Evolutionary conservation across 2,888 invertebrate genomes (phyloP).

Genomic region (Zhengitettix transpicula): DNA sequence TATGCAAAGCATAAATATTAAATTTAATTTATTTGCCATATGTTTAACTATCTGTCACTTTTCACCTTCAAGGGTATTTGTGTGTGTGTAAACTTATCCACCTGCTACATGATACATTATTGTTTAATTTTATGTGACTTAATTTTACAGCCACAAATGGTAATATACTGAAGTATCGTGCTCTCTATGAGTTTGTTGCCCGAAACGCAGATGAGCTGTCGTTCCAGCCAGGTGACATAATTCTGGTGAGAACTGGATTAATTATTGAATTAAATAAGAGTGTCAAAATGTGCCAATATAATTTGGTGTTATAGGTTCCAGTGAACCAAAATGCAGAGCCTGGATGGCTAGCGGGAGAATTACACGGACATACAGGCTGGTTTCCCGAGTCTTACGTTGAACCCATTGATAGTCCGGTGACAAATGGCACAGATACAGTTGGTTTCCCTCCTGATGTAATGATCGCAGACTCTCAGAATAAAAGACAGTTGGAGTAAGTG

Average conservation of each 20-base stretch:
- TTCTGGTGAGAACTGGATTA: constrained; percentile 36
- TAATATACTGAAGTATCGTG: constrained; percentile 50
- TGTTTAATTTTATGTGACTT: background rate
- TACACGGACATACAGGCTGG: constrained; percentile 84
- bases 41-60: background rate
- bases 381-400: constrained; percentile 94
- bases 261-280: constrained; percentile 1
- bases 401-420: constrained; percentile 37
- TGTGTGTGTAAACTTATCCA: background rate
- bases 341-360: constrained; percentile 92
- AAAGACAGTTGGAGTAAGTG: constrained; percentile 34
- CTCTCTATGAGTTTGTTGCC: constrained; percentile 86
- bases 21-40: too few species aligned
- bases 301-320: constrained; percentile 32
- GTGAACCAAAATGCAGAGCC: constrained; percentile 78
- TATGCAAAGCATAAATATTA: too few species aligned
- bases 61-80: background rate
- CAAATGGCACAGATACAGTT: constrained; percentile 27
- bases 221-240: constrained; percentile 84
- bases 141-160: constrained; percentile 1
- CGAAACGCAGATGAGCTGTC: constrained; percentile 85
- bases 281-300: constrained; percentile 2
- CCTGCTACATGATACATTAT: too few species aligned
- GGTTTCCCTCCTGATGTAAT: constrained; percentile 25
- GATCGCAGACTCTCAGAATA: constrained; percentile 19